Conservation (phyloP, 2,888 invertebrate genomes). For the Drosophila seclusa region DNA sequence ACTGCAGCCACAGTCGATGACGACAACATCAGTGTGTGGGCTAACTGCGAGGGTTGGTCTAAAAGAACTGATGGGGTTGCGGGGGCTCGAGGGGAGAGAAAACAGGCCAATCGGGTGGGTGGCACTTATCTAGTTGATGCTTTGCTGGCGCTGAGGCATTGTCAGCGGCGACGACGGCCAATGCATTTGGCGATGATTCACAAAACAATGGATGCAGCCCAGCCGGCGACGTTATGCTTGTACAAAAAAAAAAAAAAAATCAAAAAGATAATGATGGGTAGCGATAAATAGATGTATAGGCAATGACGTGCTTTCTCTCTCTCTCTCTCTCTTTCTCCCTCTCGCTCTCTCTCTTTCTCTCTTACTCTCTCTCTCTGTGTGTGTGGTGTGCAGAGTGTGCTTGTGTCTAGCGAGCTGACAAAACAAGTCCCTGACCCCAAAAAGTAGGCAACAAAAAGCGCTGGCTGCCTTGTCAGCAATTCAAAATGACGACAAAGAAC, state of each 20-base stretch:
- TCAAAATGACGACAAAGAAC: constrained; percentile 25
- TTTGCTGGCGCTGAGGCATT: constrained; percentile 47
- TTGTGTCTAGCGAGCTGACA: constrained; percentile 56
- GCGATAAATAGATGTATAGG: constrained; percentile 68
- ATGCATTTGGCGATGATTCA: constrained; percentile 75
- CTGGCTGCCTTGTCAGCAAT: constrained; percentile 69
- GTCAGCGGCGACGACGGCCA: constrained; percentile 53
- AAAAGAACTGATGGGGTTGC: not conserved
- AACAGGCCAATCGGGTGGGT: constrained; percentile 1
- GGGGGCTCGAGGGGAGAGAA: not conserved
- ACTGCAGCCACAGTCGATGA: constrained; percentile 28
- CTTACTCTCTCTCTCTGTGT: not conserved
- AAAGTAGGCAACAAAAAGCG: constrained; percentile 72
- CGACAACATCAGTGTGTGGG: constrained; percentile 21
- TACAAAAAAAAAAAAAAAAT: not conserved
- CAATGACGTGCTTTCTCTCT: constrained; percentile 25
- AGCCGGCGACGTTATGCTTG: constrained; percentile 23
- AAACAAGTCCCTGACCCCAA: constrained; percentile 80
- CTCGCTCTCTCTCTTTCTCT: not conserved
- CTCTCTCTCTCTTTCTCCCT: not conserved
- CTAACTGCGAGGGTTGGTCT: constrained; percentile 10
- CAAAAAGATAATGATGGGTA: constrained; percentile 45
- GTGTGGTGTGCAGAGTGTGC: constrained; percentile 17
- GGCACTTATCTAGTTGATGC: constrained; percentile 55
- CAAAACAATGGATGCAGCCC: constrained; percentile 69